phyloP scores from a whole-genome alignment of 2,888 invertebrate genomes.

The Napeogenes inachia region DNA sequence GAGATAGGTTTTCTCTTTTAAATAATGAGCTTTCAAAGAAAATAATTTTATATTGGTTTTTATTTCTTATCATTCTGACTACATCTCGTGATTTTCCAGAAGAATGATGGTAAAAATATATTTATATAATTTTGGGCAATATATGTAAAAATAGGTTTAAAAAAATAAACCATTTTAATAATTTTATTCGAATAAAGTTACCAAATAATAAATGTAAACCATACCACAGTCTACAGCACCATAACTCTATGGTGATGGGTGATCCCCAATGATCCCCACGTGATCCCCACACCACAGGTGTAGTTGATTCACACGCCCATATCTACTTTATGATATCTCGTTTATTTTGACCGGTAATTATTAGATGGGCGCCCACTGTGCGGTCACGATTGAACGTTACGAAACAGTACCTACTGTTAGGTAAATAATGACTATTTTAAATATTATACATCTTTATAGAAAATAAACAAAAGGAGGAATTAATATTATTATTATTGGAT shows the following conservation, averaged over 20 bases:
- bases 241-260: constrained; percentile 36
- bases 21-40: background rate
- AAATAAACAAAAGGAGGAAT: background rate
- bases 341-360: constrained; percentile 66
- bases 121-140: no score
- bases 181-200: no score
- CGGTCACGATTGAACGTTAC: constrained; percentile 21
- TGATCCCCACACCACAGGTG: constrained; percentile 60
- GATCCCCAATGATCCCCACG: constrained; percentile 19
- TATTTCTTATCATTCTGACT: no score
- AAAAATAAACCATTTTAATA: no score
- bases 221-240: constrained; percentile 15
- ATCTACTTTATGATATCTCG: constrained; percentile 63
- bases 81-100: no score
- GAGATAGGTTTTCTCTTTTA: constrained; percentile 25
- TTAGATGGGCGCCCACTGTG: constrained; percentile 50
- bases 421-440: background rate
- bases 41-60: no score
- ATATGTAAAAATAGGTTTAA: no score
- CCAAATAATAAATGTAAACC: background rate
- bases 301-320: constrained; percentile 67
- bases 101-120: no score
- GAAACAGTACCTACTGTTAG: constrained; percentile 12
- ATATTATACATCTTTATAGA: background rate
- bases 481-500: no score